These are phyloP conservation scores for Phengaris arion DNA, from an alignment of 2,888 invertebrate species.

Conservation along the genomic window DNA sequence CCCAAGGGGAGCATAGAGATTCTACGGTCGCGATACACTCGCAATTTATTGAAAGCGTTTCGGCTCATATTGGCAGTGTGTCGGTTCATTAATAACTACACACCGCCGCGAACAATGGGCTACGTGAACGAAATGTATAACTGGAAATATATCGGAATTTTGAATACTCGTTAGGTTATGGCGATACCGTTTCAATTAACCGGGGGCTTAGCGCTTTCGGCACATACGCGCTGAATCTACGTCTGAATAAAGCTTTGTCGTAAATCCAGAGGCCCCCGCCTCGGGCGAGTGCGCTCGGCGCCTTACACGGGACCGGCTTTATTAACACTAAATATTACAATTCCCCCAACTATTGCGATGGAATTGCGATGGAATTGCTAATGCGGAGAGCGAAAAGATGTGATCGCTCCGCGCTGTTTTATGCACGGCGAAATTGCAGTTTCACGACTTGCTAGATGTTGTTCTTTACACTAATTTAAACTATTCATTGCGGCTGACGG, in stretches of 20 bases:
- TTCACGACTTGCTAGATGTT: conserved; percentile 57
- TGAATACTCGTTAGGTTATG: conserved; percentile 43
- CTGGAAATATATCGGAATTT: conserved; percentile 58
- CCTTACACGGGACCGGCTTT: conserved; percentile 63
- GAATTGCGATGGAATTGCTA: conserved; percentile 72
- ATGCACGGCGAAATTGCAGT: conserved; percentile 69
- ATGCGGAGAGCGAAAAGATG: conserved; percentile 70
- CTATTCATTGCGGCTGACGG: conserved; percentile 47
- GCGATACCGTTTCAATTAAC: conserved; percentile 41
- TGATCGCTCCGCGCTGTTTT: conserved; percentile 65
- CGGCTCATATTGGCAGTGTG: conserved; percentile 58
- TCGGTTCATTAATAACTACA: conserved; percentile 62
- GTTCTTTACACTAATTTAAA: conserved; percentile 58
- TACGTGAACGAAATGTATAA: conserved; percentile 55
- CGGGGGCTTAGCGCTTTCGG: conserved; percentile 36
- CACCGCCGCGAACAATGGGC: conserved; percentile 56
- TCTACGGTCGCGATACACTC: conserved; percentile 57
- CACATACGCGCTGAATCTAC: conserved; percentile 37
- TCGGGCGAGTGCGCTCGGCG: conserved; percentile 61
- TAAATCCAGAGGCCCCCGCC: conserved; percentile 59
- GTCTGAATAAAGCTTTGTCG: conserved; percentile 53
- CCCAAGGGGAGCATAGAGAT: conserved; percentile 52
- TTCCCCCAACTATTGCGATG: conserved; percentile 67
- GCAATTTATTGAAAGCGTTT: conserved; percentile 61
- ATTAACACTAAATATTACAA: conserved; percentile 77